A percentile compares a stretch with the other conserved stretches of the same genome.
phyloP scores from a whole-genome alignment of 2,797 vertebrate species.

The Hemitrygon akajei region DNA sequence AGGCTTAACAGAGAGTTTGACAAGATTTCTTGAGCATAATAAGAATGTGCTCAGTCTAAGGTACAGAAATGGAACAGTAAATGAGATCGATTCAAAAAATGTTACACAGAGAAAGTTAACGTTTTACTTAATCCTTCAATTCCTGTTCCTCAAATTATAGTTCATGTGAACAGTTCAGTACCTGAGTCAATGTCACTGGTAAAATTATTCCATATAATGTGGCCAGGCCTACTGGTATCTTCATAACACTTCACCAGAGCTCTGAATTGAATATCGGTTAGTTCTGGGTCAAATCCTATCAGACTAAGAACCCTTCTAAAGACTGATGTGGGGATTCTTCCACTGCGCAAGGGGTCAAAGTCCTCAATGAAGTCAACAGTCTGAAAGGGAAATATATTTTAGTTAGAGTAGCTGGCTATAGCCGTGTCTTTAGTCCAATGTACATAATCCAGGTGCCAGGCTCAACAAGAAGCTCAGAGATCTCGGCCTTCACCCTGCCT shows the following conservation, averaged over 20 bases:
- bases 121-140: neutral
- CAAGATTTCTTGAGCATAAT: neutral
- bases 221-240: neutral
- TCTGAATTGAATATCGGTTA: neutral
- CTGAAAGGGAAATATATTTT: slow-evolving; percentile 17
- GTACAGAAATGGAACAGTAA: neutral
- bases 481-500: too few relatives aligned
- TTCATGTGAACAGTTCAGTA: neutral
- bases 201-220: slow-evolving; percentile 15
- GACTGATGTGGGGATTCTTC: neutral
- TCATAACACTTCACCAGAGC: slow-evolving; percentile 8
- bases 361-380: slow-evolving; percentile 32
- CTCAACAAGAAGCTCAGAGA: too few relatives aligned
- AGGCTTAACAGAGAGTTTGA: neutral
- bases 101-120: neutral
- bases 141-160: neutral
- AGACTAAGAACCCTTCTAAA: slow-evolving; percentile 11
- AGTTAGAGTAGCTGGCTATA: neutral
- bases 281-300: slow-evolving; percentile 10
- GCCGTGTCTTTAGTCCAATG: too few relatives aligned
- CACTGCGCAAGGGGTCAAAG: slow-evolving; percentile 1
- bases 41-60: neutral
- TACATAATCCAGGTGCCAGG: too few relatives aligned
- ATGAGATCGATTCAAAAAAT: neutral
- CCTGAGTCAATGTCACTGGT: slow-evolving; percentile 29